Evolutionary conservation across 2,113 vertebrate species (phyloP), one percentile per base, ranked within the genome.

Genomic region (Sclerurus mexicanus): DNA sequence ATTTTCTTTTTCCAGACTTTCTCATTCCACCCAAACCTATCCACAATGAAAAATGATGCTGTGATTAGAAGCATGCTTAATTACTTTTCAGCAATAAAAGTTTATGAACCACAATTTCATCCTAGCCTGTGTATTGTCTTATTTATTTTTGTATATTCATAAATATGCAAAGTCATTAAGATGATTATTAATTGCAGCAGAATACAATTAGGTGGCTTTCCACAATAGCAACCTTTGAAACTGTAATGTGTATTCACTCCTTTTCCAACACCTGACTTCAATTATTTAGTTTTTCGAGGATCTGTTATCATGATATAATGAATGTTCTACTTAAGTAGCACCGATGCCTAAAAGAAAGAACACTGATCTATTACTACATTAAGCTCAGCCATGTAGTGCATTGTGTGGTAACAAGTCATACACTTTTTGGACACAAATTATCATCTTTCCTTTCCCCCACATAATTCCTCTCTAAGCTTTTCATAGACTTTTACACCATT

Each of bases 101-200:
- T 79, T 94, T 90, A 96, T 66, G 64, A 94, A 89, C 44, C 66
- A 92, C 87, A 73, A 95, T 96, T 93, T 89, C 87, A 93, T 85
- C 52, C 60, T 82, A 75, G 79, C 33, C 49, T 72, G 53, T 64
- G 64, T 56, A 75, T 68, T 90, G 85, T 72, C 85, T 95, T 96
- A 83, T 91, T 94, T 96, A 87, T 95, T 95, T 96, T 96, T 82
- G 91, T 86, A 86, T 84, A 86, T 72, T 90, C 95, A 96, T 96
- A 95, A 96, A 96, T 93, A 96, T 90, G 92, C 73, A 96, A 85
- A 97, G 73, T 88, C 80, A 93, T 95, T 96, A 94, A 92, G 90
- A 93, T 93, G 11, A 90, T 94, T 96, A 95, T 94, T 95, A 96
- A 97, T 95, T 94, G 88, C 92, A 89, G 55, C 85, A 91, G 90